Evolutionary conservation across 2,888 invertebrate genomes (phyloP), one percentile per base, ranked within the genome.

Genomic region (Drosophila meridionalis): DNA sequence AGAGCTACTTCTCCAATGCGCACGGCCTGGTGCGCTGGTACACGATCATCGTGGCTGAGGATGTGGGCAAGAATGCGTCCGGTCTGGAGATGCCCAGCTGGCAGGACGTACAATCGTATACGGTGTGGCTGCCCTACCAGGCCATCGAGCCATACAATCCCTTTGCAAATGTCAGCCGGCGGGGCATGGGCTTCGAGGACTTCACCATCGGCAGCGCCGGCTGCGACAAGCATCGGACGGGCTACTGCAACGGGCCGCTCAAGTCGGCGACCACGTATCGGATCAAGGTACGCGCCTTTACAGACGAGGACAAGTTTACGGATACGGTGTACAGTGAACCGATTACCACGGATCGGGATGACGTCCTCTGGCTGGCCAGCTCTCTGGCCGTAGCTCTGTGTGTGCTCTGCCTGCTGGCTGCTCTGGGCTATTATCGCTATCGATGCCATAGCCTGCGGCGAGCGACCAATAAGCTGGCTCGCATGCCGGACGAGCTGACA

Each of bases 171-270:
- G 20, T 7, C 7, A 67, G 38, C 26, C 2, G 47, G 9, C 2
- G 48, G 0, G 95, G 95, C 62, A 94, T 96, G 79, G 97, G 97
- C 93, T 96, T 96, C 91, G 95, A 95, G 83, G 97, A 97, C 93
- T 98, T 97, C 93, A 97, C 96, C 26, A 96, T 98, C 80, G 98
- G 98, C 12, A 94, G 95, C 52, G 96, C 97, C 92, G 95, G 96
- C 81, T 97, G 97, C 93, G 97, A 97, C 91, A 95, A 95, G 79
- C 95, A 95, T 87, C 95, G 95, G 55, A 94, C 95, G 57, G 96
- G 96, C 34, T 98, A 98, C 93, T 99, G 99, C 94, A 99, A 99
- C 94, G 99, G 99, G 0, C 98, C 98, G 4, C 94, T 99, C 97
- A 98, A 93, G 96, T 98, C 40, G 97, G 97, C 83, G 0, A 96